Conservation (phyloP, 2,888 invertebrate species). For the Syrphus vitripennis region DNA sequence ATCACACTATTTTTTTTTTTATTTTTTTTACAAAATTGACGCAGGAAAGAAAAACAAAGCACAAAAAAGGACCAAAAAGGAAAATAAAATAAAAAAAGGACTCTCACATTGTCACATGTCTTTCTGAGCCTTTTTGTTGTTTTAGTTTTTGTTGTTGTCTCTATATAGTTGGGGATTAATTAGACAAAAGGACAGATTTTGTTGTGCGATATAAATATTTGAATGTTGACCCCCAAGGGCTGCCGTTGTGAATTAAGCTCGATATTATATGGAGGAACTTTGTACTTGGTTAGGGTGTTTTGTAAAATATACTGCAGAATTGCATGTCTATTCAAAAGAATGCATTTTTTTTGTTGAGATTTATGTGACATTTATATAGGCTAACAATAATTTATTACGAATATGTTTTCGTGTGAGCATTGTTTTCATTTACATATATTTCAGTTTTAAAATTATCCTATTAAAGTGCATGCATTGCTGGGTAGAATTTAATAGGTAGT, state of each 20-base stretch:
- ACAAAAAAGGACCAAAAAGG: constrained; percentile 14
- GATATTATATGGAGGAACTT: constrained; percentile 3
- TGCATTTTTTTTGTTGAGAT: constrained; percentile 34
- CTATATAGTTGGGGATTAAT: constrained; percentile 48
- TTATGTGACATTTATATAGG: constrained; percentile 44
- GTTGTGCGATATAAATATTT: constrained; percentile 64
- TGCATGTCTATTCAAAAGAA: constrained; percentile 22
- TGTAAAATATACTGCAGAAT: constrained; percentile 12
- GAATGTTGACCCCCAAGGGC: constrained; percentile 41
- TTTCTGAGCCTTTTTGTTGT: constrained; percentile 1
- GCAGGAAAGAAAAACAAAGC: constrained; percentile 47
- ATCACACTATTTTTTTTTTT: constrained; percentile 16
- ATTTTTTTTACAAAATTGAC: constrained; percentile 45
- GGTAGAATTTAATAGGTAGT: background rate
- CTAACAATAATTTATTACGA: constrained; percentile 13
- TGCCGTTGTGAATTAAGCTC: background rate
- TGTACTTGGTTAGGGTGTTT: background rate
- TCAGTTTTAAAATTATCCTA: background rate
- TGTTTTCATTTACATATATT: background rate
- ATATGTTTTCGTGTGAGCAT: background rate
- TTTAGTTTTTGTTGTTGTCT: constrained; percentile 5
- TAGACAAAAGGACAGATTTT: constrained; percentile 61
- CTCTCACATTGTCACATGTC: constrained; percentile 30
- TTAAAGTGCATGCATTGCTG: background rate
- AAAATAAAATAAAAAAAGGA: constrained; percentile 17